A percentile compares a stretch with the other conserved stretches of the same genome.
Evolutionary conservation across 2,113 vertebrate genomes (phyloP).

Genomic region (Saguinus imperator): DNA sequence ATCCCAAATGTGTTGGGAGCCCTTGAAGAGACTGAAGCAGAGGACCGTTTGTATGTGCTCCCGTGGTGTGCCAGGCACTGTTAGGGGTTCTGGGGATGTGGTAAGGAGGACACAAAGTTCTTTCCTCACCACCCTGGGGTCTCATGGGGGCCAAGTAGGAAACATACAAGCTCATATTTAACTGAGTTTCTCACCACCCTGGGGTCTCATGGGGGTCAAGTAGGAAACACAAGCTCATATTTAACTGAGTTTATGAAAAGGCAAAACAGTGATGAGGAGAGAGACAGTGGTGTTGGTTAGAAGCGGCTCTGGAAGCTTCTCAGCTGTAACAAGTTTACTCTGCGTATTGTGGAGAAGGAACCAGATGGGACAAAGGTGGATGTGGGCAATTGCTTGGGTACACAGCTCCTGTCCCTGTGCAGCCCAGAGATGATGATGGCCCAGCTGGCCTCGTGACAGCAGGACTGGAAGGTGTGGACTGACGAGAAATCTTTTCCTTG

Average conservation of each 20-base stretch:
- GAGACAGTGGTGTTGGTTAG: too few relatives aligned
- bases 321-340: not conserved
- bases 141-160: not conserved
- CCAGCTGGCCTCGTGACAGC: not conserved
- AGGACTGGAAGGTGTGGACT: too few relatives aligned
- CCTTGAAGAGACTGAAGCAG: too few relatives aligned
- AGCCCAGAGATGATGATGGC: rapidly evolving
- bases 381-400: rapidly evolving
- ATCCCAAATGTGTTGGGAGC: not conserved
- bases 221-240: too few relatives aligned
- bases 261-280: rapidly evolving
- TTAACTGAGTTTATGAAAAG: not conserved
- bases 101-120: not conserved
- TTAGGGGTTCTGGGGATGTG: not conserved
- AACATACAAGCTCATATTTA: too few relatives aligned
- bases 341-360: not conserved
- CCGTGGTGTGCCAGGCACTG: rapidly evolving
- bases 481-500: not conserved
- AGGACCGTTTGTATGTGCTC: not conserved
- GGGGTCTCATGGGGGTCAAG: too few relatives aligned
- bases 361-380: not conserved
- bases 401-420: rapidly evolving
- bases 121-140: rapidly evolving
- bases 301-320: too few relatives aligned
- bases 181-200: too few relatives aligned